Base-by-base conservation (phyloP, 92 coral and sea anemone species). In the Epizoanthus illoricatus region DNA sequence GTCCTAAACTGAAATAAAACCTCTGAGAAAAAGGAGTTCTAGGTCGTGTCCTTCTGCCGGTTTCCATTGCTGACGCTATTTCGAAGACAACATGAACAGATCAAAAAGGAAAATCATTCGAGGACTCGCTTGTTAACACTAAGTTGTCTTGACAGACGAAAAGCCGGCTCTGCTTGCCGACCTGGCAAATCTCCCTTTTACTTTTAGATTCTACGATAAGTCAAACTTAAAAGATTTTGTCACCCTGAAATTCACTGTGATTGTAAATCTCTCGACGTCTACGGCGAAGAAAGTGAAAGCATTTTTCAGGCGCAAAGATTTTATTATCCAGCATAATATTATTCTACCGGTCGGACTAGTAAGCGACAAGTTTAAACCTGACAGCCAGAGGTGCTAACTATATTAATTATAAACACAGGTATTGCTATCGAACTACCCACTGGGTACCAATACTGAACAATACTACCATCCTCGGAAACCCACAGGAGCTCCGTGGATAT, bases 1-100 rank as follows among this genome's bases (percentile, higher is more conserved):
- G 92, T 43, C 97, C 97, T 0, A 85, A 76, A 49, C 91, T 93
- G 75, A 91, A 93, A 36, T 81, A 81, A 5, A 89, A 40, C 70
- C 79, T 85, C 71, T 93, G 94, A 17, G 61, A 39, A 8, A 85
- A 5, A 16, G 94, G 73, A 42, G 87, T 65, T 20, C 92, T 92
- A 23, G 92, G 89, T 74, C 87, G 91, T 45, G 63, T 63, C 8
- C 23, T 64, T 47, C 41, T 41, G 65, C 36, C 11, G 68, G 0
- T 6, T 40, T 75, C 69, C 80, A 75, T 75, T 45, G 65, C 69
- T 23, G 6, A n/a, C 15, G 11, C 10, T 56, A 28, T 75, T 56
- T n/a, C 19, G 18, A 13, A 56, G 49, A 0, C 67, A 56, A 74
- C 33, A 28, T 28, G 36, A 28, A 28, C 36, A 28, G 36, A 1